Base-by-base conservation (phyloP, 2,888 invertebrate genomes). In the Cryptocheilus praepositus region DNA sequence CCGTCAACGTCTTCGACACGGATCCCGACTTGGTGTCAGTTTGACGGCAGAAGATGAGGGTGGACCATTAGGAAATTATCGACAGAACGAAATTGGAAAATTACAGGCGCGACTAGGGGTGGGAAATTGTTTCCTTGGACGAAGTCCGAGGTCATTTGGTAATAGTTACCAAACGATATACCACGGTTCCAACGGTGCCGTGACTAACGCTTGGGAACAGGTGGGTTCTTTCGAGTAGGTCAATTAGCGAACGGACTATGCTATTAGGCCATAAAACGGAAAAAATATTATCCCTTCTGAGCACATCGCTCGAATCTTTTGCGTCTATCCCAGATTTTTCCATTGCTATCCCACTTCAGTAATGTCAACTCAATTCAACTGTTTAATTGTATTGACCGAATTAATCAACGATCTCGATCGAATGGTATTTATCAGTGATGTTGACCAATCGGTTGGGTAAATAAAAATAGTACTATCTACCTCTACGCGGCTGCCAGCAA, bases 51-150 rank as follows among this genome's bases (percentile, higher is more conserved):
- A 67, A 80, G 81, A 85, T 16, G 18, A 49, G 77, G 78, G 85
- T 79, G 84, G 83, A 76, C 77, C 73, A 81, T 81, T 79, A 82
- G 77, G 62, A 71, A 76, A 84, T 83, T 82, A 84, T 83, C 81
- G 77, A 71, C 69, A 67, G 70, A 74, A 64, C 70, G 60, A 80
- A 84, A 84, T 80, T 79, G 76, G 83, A 81, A 83, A 81, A 84
- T 84, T 83, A 83, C 72, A 75, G 77, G 65, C 78, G 74, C 76
- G 60, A 73, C 59, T 53, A 57, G 43, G 57, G 54, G 60, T 54
- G 70, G 61, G 67, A 77, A 73, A 73, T 77, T 70, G 70, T 70
- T 78, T 71, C 65, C 64, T 54, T 22, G 67, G 63, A 74, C 58
- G 25, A 51, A 53, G 71, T 16, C 71, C 72, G 63, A 53, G 54